These are phyloP conservation scores for Cololabis saira DNA, from an alignment of 2,113 vertebrate genomes.

Conservation along the genomic window DNA sequence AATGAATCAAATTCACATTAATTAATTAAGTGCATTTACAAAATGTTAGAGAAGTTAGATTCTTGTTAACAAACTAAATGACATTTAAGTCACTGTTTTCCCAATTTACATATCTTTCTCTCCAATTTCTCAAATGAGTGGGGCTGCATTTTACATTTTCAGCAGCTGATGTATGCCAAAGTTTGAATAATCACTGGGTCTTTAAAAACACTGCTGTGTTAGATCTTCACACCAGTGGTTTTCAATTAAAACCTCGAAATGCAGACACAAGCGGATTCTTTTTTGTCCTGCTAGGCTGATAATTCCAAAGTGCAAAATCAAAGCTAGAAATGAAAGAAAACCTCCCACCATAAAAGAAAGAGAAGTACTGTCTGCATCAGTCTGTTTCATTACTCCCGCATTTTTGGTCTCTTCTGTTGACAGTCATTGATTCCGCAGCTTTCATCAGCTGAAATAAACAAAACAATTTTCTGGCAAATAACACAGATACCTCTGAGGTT, in stretches of 20 bases:
- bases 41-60: too few relatives aligned
- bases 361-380: background rate
- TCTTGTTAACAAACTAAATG: too few relatives aligned
- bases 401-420: background rate
- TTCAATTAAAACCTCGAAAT: constrained; percentile 8
- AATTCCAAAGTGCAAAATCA: constrained; percentile 21
- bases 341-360: background rate
- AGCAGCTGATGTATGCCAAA: background rate
- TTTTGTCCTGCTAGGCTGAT: constrained; percentile 23
- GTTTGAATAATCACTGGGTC: constrained; percentile 1
- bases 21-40: too few relatives aligned
- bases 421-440: background rate
- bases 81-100: too few relatives aligned
- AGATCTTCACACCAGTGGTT: constrained; percentile 15
- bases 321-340: constrained; percentile 24
- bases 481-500: background rate
- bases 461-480: background rate
- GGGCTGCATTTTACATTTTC: background rate
- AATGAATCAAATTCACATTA: too few relatives aligned
- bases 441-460: background rate
- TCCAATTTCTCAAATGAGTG: too few relatives aligned
- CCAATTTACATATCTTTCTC: too few relatives aligned
- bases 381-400: constrained; percentile 1
- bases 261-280: constrained; percentile 18
- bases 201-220: constrained; percentile 9